A percentile compares a stretch with the other conserved stretches of the same genome.
Evolutionary conservation across 2,113 vertebrate genomes (phyloP).

Genomic region (Catagonus wagneri): DNA sequence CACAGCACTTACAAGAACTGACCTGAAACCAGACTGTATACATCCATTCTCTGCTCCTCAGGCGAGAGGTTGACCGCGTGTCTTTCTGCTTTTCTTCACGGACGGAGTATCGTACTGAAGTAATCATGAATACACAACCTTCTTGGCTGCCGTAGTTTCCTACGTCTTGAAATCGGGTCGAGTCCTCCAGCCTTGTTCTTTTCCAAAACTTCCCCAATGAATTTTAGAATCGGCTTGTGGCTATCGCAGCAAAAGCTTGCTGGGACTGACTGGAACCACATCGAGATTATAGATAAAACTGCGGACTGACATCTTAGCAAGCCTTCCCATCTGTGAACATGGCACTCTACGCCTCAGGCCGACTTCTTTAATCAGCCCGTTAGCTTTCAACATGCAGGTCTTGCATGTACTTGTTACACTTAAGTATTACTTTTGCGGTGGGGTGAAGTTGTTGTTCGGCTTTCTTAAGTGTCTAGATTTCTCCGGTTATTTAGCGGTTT

Average conservation of each 20-base stretch:
- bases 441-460: background rate
- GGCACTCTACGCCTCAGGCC: background rate
- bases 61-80: background rate
- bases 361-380: background rate
- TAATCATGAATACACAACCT: background rate
- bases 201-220: background rate
- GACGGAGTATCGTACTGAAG: background rate
- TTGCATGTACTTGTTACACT: background rate
- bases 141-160: background rate
- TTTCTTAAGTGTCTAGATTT: too few species aligned
- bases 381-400: background rate
- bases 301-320: background rate
- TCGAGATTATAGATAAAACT: background rate
- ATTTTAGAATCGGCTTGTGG: background rate
- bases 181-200: background rate
- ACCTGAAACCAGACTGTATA: background rate
- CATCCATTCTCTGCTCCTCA: background rate
- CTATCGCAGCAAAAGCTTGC: background rate
- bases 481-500: background rate
- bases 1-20: background rate
- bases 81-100: background rate
- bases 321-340: background rate
- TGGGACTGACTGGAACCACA: background rate
- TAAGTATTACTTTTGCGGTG: background rate
- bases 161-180: background rate